Conservation (phyloP, 2,888 invertebrate genomes). For the Tubiluchus corallicola region DNA sequence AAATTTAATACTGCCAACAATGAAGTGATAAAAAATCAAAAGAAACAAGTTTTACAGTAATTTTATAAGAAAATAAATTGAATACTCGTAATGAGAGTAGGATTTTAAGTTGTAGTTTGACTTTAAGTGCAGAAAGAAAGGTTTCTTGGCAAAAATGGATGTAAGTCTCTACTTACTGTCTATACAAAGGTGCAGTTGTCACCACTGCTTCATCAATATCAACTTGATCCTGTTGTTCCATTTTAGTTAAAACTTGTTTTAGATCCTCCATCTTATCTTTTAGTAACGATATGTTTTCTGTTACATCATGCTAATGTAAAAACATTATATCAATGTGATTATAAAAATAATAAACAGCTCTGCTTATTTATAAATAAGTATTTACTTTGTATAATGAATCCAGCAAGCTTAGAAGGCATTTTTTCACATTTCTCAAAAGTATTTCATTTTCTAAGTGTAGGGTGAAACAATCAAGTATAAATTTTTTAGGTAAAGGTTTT, state of each 20-base stretch:
- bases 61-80: too few relatives aligned
- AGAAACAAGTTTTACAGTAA: too few relatives aligned
- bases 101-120: too few relatives aligned
- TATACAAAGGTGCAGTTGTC: conserved; percentile 83
- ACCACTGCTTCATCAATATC: conserved; percentile 92
- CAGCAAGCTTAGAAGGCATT: too few relatives aligned
- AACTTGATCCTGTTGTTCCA: conserved; percentile 35
- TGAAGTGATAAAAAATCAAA: too few relatives aligned
- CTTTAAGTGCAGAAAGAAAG: too few relatives aligned
- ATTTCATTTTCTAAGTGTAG: too few relatives aligned
- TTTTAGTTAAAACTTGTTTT: conserved; percentile 50
- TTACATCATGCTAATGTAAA: conserved; percentile 42
- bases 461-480: not conserved
- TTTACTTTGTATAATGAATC: conserved; percentile 4
- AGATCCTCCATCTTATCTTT: conserved; percentile 73
- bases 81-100: too few relatives aligned
- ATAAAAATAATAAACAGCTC: conserved; percentile 6
- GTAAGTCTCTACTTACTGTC: conserved; percentile 50
- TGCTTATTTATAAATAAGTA: not conserved
- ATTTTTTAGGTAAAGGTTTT: not conserved
- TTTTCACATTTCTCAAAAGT: too few relatives aligned
- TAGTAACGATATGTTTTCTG: conserved; percentile 59
- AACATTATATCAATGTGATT: not conserved
- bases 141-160: too few relatives aligned
- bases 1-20: too few relatives aligned